Evolutionary conservation across 2,113 vertebrate species (phyloP), one percentile per base, ranked within the genome.

Genomic region (Kobus ellipsiprymnus): DNA sequence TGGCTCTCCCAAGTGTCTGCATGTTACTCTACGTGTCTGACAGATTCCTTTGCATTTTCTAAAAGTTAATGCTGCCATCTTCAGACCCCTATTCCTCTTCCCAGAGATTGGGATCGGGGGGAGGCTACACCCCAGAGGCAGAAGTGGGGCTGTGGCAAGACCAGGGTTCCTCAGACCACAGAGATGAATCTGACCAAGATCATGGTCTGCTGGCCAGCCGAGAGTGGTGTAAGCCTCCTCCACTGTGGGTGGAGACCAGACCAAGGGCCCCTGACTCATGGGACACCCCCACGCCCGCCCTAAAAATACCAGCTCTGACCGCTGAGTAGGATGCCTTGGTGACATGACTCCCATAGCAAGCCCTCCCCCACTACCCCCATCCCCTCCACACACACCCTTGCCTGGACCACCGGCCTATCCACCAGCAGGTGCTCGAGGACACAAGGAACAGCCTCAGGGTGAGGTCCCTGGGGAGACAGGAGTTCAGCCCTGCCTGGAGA

Each of bases 241-340:
- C 33, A 21, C 9, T n/a, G 90, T 78, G 83, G 74, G 86, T 74
- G 94, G 86, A 62, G 92, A 88, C 46, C 40, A 59, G 60, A 54
- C 74, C 46, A 62, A 91, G 74, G 59, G 64, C 36, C 62, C 87
- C 71, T 95, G 92, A 96, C 57, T 96, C 90, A 96, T 36, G 30
- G 80, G 87, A 36, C 44, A 93, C 25, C 83, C 86, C 92, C 16
- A 87, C 3, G 0, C 23, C n/a, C 0, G 1, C 10, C 62, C 21
- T 96, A 30, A 83, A 97, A 78, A 83, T 82, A 67, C 71, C 74
- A 93, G 36, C 59, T 74, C 81, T n/a, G 55, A 80, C 57, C 67
- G 48, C 60, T 67, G 17, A 92, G 54, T 25, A 30, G 80, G 46
- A 90, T n/a, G 92, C 87, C 44, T n/a, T 44, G 57, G 71, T 71